These are phyloP conservation scores for Alectura lathami DNA, from an alignment of 2,113 vertebrate genomes.

Conservation along the genomic window DNA sequence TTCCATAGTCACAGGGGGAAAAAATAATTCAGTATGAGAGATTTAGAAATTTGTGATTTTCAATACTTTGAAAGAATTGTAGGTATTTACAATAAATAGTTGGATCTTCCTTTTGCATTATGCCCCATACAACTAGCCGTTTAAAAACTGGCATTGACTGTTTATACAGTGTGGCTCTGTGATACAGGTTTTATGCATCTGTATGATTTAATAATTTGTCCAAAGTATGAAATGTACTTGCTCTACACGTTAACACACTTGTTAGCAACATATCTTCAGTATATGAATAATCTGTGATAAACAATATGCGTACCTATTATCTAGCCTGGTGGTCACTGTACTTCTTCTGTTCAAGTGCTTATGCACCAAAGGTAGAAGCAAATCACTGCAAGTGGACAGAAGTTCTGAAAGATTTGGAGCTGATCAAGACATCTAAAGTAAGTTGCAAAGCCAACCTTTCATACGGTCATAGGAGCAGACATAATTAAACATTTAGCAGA, in stretches of 20 bases:
- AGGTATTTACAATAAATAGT: not conserved
- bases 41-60: not conserved
- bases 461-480: not conserved
- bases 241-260: not conserved
- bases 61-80: not conserved
- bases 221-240: not conserved
- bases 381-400: slow-evolving; percentile 22
- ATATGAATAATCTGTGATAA: not conserved
- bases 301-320: fast-evolving
- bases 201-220: not conserved
- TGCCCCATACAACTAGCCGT: not conserved
- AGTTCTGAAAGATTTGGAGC: slow-evolving; percentile 66
- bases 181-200: not conserved
- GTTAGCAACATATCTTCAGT: not conserved
- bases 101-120: not conserved
- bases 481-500: not conserved
- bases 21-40: not conserved
- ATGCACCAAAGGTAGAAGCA: slow-evolving; percentile 70
- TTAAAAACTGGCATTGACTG: not conserved
- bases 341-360: slow-evolving; percentile 61
- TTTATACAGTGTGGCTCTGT: not conserved
- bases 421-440: slow-evolving; percentile 67
- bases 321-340: not conserved
- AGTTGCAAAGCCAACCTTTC: slow-evolving; percentile 13
- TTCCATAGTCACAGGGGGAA: too few species aligned